Evolutionary conservation across 1,140 invertebrate species (phyloP).

Genomic region (Calosoma granatense): DNA sequence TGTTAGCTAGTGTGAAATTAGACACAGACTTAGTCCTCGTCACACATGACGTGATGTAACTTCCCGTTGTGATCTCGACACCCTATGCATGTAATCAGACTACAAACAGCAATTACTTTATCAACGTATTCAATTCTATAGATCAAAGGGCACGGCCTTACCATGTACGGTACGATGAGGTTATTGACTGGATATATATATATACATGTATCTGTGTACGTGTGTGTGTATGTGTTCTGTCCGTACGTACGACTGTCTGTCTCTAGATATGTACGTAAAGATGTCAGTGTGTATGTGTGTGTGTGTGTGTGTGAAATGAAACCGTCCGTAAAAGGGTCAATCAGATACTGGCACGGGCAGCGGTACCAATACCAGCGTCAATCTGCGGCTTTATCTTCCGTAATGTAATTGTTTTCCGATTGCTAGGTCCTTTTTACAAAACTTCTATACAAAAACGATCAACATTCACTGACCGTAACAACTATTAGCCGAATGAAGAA

Average conservation of each 20-base stretch:
- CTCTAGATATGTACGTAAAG: too few relatives aligned
- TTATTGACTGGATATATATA: not conserved
- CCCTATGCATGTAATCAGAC: not conserved
- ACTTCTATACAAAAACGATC: too few relatives aligned
- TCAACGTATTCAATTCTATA: constrained; percentile 4
- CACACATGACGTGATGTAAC: not conserved
- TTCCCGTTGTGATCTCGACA: not conserved
- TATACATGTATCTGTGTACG: not conserved
- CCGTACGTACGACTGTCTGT: too few relatives aligned
- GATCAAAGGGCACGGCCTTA: constrained; percentile 3
- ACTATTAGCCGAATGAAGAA: too few relatives aligned
- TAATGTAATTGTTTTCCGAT: not conserved
- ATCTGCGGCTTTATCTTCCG: not conserved
- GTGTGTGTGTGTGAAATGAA: not conserved
- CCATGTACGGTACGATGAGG: not conserved
- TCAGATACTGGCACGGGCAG: not conserved
- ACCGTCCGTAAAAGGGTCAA: not conserved
- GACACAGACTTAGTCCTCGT: not conserved
- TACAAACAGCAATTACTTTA: constrained; percentile 7
- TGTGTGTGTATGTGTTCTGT: not conserved
- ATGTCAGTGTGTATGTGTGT: too few relatives aligned
- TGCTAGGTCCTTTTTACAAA: too few relatives aligned
- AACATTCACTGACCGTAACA: too few relatives aligned
- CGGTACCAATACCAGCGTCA: not conserved
- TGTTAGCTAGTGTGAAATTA: too few relatives aligned